A percentile compares a stretch with the other conserved stretches of the same genome.
Conservation (phyloP, 2,113 vertebrate genomes). For the Sigmodon hispidus region DNA sequence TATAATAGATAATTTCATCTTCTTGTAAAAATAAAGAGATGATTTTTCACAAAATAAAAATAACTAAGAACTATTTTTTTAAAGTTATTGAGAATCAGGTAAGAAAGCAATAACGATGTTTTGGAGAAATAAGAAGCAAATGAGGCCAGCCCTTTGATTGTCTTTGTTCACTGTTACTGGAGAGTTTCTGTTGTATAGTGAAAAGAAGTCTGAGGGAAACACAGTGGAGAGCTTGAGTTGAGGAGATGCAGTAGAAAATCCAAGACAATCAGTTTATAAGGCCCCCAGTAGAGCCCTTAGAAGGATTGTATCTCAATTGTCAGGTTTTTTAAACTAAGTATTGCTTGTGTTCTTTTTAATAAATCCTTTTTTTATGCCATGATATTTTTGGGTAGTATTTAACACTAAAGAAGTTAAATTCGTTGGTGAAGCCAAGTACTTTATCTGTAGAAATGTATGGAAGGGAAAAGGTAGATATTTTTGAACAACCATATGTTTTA, state of each 20-base stretch:
- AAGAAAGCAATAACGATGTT: background rate
- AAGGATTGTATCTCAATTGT: background rate
- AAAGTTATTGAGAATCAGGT: background rate
- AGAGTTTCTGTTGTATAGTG: background rate
- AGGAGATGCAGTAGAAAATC: background rate
- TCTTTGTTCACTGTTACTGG: background rate
- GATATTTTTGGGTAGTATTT: background rate
- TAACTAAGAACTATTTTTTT: background rate
- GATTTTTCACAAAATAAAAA: background rate
- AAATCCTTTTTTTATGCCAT: conserved; percentile 36
- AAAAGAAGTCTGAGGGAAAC: background rate
- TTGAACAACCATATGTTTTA: background rate
- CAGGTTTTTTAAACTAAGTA: background rate
- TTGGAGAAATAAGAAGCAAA: background rate
- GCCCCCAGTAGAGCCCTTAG: background rate
- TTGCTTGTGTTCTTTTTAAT: no score
- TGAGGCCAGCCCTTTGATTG: background rate
- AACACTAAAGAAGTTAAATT: background rate
- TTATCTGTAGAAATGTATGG: background rate
- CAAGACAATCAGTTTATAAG: background rate
- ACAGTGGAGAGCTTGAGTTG: background rate
- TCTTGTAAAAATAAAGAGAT: background rate
- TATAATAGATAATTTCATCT: background rate
- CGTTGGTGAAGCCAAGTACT: background rate
- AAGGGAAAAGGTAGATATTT: background rate